Percentiles rank a stretch among this genome's conserved stretches.
Evolutionary conservation across 1,140 invertebrate species (phyloP).

Genomic region (Zaprionus ghesquierei): DNA sequence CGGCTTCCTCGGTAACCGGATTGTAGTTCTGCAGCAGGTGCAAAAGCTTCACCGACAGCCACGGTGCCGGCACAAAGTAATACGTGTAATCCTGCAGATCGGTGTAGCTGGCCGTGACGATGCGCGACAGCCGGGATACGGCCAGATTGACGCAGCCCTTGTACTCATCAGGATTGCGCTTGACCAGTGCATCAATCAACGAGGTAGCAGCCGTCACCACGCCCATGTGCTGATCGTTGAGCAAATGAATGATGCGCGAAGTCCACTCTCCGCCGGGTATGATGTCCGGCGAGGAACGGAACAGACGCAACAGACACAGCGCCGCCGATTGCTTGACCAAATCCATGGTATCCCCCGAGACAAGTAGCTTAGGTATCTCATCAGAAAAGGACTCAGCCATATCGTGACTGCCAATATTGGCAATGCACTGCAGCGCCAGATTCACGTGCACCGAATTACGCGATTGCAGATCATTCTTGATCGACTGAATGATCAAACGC

Average conservation of each 20-base stretch:
- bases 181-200: constrained; percentile 98
- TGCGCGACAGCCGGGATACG: constrained; percentile 97
- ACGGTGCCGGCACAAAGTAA: constrained; percentile 99
- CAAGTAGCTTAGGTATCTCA: constrained; percentile 98
- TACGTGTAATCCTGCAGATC: constrained; percentile 99
- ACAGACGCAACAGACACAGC: constrained; percentile 95
- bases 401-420: constrained; percentile 99
- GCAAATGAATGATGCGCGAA: constrained; percentile 97
- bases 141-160: constrained; percentile 99
- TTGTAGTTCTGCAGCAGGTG: constrained; percentile 99
- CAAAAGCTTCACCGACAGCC: constrained; percentile 99
- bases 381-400: constrained; percentile 99
- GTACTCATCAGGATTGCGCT: constrained; percentile 99
- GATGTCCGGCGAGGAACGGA: constrained; percentile 96
- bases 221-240: constrained; percentile 99
- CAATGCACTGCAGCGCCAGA: constrained; percentile 99
- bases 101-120: constrained; percentile 98
- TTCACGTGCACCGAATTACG: constrained; percentile 99
- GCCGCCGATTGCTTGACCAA: constrained; percentile 99
- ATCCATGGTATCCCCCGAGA: constrained; percentile 99
- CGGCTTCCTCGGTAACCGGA: constrained; percentile 96
- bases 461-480: constrained; percentile 99
- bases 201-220: constrained; percentile 99
- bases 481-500: constrained; percentile 99
- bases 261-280: constrained; percentile 99